These are phyloP conservation scores for Rhyacophila brunnea DNA, from an alignment of 1,140 invertebrate species.

Conservation along the genomic window DNA sequence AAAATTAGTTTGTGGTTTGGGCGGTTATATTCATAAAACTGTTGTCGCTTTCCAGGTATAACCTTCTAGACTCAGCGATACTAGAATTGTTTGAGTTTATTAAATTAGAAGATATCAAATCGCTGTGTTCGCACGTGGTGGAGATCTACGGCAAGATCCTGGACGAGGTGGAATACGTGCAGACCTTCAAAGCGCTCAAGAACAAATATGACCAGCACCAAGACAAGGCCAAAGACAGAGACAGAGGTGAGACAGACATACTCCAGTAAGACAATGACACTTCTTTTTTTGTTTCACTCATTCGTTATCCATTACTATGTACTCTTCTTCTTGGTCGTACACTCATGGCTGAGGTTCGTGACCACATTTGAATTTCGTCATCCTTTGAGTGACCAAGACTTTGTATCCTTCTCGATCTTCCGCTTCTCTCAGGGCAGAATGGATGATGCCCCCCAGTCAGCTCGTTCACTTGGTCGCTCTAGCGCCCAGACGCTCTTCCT, in stretches of 20 bases:
- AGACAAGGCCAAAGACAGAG: constrained; percentile 83
- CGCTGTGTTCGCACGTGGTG: constrained; percentile 90
- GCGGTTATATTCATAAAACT: too few species aligned
- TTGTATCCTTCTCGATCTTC: too few species aligned
- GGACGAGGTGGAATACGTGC: constrained; percentile 93
- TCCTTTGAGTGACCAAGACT: too few species aligned
- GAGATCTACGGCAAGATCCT: constrained; percentile 93
- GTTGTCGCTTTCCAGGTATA: constrained; percentile 72
- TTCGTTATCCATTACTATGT: too few species aligned
- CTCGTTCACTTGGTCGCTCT: too few species aligned
- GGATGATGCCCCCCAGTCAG: too few species aligned
- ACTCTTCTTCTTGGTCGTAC: too few species aligned
- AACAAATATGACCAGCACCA: constrained; percentile 92
- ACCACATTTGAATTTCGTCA: too few species aligned
- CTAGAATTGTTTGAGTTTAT: constrained; percentile 99
- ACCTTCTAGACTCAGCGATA: constrained; percentile 97
- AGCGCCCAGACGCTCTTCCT: too few species aligned
- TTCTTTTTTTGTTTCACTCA: neutral
- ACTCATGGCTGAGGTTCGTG: too few species aligned
- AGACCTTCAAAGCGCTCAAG: constrained; percentile 93
- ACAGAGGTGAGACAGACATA: constrained; percentile 63
- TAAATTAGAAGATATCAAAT: constrained; percentile 93
- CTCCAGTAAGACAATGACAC: neutral
- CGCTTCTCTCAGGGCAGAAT: too few species aligned
- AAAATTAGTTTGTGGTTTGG: too few species aligned